A percentile compares a stretch with the other conserved stretches of the same genome.
Conservation (phyloP, 2,888 invertebrate genomes). For the Dastarcus helophoroides region DNA sequence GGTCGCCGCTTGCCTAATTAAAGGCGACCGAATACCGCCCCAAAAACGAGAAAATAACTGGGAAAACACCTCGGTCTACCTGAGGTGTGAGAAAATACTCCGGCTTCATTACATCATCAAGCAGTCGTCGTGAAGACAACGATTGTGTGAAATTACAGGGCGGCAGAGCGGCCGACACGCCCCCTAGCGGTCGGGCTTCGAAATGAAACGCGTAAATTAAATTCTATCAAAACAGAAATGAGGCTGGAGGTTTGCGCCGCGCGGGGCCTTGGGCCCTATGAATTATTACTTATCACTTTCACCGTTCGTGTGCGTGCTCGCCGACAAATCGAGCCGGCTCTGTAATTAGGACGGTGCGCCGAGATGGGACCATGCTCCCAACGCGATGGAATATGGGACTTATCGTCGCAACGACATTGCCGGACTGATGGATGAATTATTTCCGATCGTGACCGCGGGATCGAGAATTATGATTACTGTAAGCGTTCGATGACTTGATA, state of each 20-base stretch:
- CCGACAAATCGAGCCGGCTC: constrained; percentile 15
- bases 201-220: constrained; percentile 37
- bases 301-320: constrained; percentile 24
- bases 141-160: constrained; percentile 40
- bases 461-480: too few relatives aligned
- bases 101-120: constrained; percentile 41
- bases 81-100: constrained; percentile 39
- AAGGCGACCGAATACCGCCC: constrained; percentile 19
- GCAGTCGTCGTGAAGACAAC: constrained; percentile 38
- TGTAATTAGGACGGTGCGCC: constrained; percentile 14
- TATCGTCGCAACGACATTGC: too few relatives aligned
- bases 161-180: constrained; percentile 31
- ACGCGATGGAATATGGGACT: too few relatives aligned
- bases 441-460: too few relatives aligned
- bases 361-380: constrained; percentile 4
- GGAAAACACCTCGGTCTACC: constrained; percentile 33
- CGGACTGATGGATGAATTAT: too few relatives aligned
- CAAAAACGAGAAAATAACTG: constrained; percentile 33
- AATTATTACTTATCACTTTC: constrained; percentile 33
- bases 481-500: too few relatives aligned
- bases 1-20: constrained; percentile 25
- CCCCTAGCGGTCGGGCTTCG: constrained; percentile 18
- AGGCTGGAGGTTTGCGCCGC: constrained; percentile 16
- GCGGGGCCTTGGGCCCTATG: constrained; percentile 17
- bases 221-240: constrained; percentile 30